Conservation (phyloP, 2,797 vertebrate genomes). For the Hippopotamyrus pictus region DNA sequence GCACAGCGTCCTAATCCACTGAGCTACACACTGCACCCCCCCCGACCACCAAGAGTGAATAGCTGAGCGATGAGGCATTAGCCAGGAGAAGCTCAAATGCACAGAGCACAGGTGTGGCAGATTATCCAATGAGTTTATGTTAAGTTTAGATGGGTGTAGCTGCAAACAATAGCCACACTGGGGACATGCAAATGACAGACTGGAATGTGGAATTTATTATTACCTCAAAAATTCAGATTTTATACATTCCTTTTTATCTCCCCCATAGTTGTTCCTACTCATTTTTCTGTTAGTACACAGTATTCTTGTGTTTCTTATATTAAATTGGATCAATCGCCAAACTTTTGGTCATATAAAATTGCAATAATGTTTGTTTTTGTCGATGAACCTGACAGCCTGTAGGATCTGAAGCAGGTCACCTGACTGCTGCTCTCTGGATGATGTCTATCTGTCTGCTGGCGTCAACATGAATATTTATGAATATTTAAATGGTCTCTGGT, state of each 20-base stretch:
- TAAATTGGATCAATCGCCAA: not conserved
- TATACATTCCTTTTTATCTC: not conserved
- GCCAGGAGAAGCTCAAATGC: not conserved
- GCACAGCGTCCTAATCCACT: not conserved
- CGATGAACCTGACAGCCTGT: not conserved
- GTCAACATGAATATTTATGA: not conserved
- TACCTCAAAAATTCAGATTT: not conserved
- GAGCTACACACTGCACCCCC: not conserved
- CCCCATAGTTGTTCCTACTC: not conserved
- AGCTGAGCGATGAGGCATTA: not conserved
- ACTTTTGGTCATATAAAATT: not conserved
- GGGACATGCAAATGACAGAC: not conserved
- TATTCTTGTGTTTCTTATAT: not conserved
- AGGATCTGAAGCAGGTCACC: not conserved
- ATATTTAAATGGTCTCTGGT: not conserved
- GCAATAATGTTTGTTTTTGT: not conserved
- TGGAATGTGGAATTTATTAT: not conserved
- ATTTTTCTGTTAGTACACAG: not conserved
- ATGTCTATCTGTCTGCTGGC: not conserved
- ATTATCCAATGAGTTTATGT: not conserved
- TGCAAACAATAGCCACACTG: no score
- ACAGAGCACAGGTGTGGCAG: not conserved
- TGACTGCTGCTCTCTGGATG: not conserved
- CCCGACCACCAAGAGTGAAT: not conserved
- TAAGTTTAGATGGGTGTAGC: not conserved